Base-by-base conservation (phyloP, 2,113 vertebrate genomes). In the Mirza zaza region DNA sequence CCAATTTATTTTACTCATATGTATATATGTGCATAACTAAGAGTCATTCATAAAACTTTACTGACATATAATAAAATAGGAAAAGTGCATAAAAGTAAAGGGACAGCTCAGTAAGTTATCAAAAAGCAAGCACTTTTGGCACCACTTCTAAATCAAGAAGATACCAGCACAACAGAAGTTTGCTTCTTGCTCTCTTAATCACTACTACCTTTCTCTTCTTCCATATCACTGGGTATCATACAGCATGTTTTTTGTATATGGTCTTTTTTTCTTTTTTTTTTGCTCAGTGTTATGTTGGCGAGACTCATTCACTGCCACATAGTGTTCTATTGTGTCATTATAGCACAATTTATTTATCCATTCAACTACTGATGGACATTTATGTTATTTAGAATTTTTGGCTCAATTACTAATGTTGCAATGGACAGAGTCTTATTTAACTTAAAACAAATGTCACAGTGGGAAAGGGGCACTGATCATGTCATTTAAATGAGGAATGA, bases 371-470 rank as follows among this genome's bases (percentile, higher is more conserved):
- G 32, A 70, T 70, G 3, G 50, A 55, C 27, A 82, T 70, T 45
- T 61, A 45, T 77, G 3, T 79, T 85, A 36, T 36, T 63, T 57
- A 87, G 32, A 79, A 21, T 59, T 79, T 87, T 88, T 32, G 63
- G 29, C 23, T 52, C 36, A 77, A 10, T 63, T 71, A 73, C 57
- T 77, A 29, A 29, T 20, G n/a, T 67, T 88, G 27, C 57, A 79
- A 17, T 84, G 5, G 15, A 39, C 12, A 94, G 23, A 52, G 27
- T 63, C 18, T n/a, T n/a, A n/a, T n/a, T n/a, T n/a, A 95, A 92
- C 57, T 92, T 97, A 96, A 96, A 75, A 75, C 55, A 95, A 96
- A 95, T 94, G 95, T 77, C 85, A 96, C 52, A 89, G 0, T n/a
- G 32, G 77, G 39, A 94, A 96, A 86, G 52, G 83, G 82, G 57